These are phyloP conservation scores for Dolichomitus sp. DNA, from an alignment of 2,888 invertebrate genomes.

Conservation along the genomic window DNA sequence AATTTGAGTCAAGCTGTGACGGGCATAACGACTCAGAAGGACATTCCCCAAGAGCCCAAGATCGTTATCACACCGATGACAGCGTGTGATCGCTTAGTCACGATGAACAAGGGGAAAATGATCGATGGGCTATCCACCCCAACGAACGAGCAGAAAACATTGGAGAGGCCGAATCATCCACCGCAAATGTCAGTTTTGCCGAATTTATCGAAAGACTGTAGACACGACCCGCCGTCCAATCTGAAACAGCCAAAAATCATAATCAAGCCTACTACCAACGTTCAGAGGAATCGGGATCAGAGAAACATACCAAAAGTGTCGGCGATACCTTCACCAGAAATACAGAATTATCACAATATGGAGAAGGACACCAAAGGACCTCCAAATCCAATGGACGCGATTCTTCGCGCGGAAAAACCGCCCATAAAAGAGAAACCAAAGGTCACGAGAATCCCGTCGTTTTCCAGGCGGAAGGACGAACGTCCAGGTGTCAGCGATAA, in stretches of 20 bases:
- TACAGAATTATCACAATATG: constrained; percentile 69
- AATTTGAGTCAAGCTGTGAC: constrained; percentile 68
- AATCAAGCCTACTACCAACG: constrained; percentile 80
- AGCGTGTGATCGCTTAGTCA: constrained; percentile 14
- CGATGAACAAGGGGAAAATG: constrained; percentile 32
- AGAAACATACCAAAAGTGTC: constrained; percentile 82
- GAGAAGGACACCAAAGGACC: constrained; percentile 73
- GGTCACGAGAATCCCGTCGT: constrained; percentile 80
- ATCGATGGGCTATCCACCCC: constrained; percentile 24
- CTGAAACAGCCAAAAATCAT: constrained; percentile 83
- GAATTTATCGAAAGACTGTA: constrained; percentile 75
- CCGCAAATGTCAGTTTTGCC: background rate
- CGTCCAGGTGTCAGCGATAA: constrained; percentile 51
- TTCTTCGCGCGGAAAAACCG: constrained; percentile 72
- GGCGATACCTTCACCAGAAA: constrained; percentile 81
- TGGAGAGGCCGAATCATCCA: constrained; percentile 3
- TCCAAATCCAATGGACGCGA: constrained; percentile 46
- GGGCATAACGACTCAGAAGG: constrained; percentile 64
- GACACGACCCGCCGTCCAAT: constrained; percentile 86
- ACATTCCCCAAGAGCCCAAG: constrained; percentile 64
- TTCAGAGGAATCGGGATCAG: constrained; percentile 77
- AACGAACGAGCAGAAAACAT: constrained; percentile 10
- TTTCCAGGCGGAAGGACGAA: constrained; percentile 76
- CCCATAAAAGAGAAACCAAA: constrained; percentile 80
- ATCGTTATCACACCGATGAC: constrained; percentile 51